Conservation (phyloP, 92 coral and sea anemone genomes). For the Phenganax stokvisi region DNA sequence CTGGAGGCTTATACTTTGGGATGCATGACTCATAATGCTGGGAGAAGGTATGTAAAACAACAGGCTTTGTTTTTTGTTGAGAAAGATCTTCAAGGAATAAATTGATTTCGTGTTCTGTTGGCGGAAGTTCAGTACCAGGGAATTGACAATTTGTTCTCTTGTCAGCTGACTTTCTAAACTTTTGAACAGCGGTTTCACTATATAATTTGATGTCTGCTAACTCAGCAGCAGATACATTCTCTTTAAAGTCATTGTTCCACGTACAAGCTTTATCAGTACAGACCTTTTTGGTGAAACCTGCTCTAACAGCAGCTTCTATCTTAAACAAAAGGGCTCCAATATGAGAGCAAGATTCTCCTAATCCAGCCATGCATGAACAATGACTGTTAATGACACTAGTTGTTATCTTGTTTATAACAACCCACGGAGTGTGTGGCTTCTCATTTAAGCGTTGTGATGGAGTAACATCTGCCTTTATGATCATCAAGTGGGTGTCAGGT, state of each 20-base stretch:
- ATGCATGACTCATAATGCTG: neutral
- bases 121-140: slow-evolving; percentile 5
- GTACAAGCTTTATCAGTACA: slow-evolving; percentile 3
- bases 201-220: neutral
- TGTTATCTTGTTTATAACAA: slow-evolving; percentile 41
- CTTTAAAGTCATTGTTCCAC: slow-evolving; percentile 5
- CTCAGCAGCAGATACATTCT: neutral
- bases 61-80: neutral
- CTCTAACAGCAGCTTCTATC: slow-evolving; percentile 4
- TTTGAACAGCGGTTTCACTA: neutral
- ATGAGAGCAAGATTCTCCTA: slow-evolving; percentile 15
- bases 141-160: neutral
- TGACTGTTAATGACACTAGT: slow-evolving; percentile 41
- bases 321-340: slow-evolving; percentile 4
- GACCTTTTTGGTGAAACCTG: neutral
- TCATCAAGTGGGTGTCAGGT: neutral
- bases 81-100: neutral
- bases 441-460: slow-evolving; percentile 44
- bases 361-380: slow-evolving; percentile 49
- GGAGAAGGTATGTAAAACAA: neutral
- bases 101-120: neutral
- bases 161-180: neutral
- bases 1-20: slow-evolving; percentile 3
- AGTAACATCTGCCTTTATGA: slow-evolving; percentile 42
- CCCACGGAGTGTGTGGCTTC: slow-evolving; percentile 47